Percentiles rank a stretch among this genome's conserved stretches.
These are phyloP conservation scores for Delphinus delphis DNA, from an alignment of 2,113 vertebrate species.

Conservation along the genomic window DNA sequence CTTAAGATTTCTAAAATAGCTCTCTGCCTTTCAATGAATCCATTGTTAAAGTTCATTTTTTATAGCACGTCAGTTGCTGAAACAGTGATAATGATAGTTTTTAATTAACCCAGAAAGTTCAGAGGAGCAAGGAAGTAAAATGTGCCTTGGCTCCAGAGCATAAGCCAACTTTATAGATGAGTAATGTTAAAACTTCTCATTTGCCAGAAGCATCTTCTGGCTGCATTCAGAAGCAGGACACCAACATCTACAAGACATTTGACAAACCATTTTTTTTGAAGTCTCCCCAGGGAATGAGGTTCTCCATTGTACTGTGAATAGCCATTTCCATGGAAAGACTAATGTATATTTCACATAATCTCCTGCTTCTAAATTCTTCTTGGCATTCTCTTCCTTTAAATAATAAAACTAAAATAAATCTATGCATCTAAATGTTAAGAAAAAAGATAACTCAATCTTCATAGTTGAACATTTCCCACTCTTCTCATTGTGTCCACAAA, in stretches of 20 bases:
- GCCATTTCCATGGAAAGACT: conserved; percentile 10
- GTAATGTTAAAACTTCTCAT: conserved; percentile 22
- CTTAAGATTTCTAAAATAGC: conserved; percentile 46
- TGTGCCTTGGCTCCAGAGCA: not conserved
- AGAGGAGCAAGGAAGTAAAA: conserved; percentile 32
- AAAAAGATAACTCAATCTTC: not conserved
- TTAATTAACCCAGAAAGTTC: conserved; percentile 66
- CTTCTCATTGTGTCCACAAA: not conserved
- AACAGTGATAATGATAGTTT: conserved; percentile 54
- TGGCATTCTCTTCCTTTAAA: conserved; percentile 32
- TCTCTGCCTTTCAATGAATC: conserved; percentile 49
- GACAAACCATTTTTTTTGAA: not conserved
- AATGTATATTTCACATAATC: conserved; percentile 21
- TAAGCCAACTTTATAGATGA: conserved; percentile 21
- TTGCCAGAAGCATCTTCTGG: conserved; percentile 26
- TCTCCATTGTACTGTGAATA: not conserved
- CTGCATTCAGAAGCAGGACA: conserved; percentile 26
- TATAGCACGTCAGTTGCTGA: conserved; percentile 17
- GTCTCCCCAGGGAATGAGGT: not conserved
- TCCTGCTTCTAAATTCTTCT: not conserved
- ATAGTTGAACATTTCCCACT: not conserved
- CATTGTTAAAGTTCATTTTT: conserved; percentile 37
- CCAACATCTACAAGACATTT: conserved; percentile 31
- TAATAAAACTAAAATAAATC: conserved; percentile 28
- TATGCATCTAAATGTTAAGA: not conserved